Conservation (phyloP, 2,888 invertebrate species). For the Drosophila nigritarsus region DNA sequence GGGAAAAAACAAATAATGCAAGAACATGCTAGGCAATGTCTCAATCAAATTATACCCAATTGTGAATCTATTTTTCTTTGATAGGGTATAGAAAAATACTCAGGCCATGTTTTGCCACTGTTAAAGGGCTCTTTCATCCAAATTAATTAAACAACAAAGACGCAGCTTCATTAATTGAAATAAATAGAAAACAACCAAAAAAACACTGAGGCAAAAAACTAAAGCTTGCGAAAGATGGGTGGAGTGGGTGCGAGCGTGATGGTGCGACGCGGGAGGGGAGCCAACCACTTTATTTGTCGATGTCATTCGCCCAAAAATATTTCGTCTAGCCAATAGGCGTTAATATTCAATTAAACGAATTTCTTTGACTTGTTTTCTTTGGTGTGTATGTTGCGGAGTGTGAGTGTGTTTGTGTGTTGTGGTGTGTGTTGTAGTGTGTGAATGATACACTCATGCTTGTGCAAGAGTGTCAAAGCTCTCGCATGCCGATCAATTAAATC, state of each 20-base stretch:
- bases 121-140: constrained; percentile 43
- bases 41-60: background rate
- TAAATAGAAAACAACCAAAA: constrained; percentile 50
- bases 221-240: constrained; percentile 29
- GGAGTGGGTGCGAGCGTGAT: constrained; percentile 6
- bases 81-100: constrained; percentile 15
- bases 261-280: background rate
- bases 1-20: too few relatives aligned
- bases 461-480: constrained; percentile 60
- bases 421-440: constrained; percentile 14
- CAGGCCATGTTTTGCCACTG: constrained; percentile 7
- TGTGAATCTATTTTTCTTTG: background rate
- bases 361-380: constrained; percentile 28
- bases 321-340: constrained; percentile 66
- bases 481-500: constrained; percentile 73
- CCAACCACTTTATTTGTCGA: constrained; percentile 39
- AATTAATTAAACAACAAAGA: constrained; percentile 68
- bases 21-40: background rate
- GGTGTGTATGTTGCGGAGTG: constrained; percentile 2
- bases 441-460: constrained; percentile 44
- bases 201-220: constrained; percentile 6
- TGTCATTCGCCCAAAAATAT: constrained; percentile 54
- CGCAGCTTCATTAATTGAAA: constrained; percentile 77
- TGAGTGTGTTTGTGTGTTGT: constrained; percentile 8
- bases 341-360: constrained; percentile 75